Evolutionary conservation across 2,113 vertebrate species (phyloP).

Genomic region (Bagarius yarrelli): DNA sequence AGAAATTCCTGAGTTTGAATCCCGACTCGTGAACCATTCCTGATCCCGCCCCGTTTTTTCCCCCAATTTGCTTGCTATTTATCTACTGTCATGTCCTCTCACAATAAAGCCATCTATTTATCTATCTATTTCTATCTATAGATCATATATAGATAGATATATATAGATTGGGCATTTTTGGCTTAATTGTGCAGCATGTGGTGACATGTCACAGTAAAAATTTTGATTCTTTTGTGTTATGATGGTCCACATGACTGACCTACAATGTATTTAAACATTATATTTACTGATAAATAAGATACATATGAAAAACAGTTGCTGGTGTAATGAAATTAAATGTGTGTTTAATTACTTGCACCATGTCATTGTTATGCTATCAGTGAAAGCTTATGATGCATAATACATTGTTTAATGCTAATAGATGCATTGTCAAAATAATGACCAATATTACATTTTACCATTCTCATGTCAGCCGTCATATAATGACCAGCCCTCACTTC

Average conservation of each 20-base stretch:
- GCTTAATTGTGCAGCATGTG: too few relatives aligned
- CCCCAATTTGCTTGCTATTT: too few relatives aligned
- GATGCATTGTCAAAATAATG: neutral
- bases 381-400: neutral
- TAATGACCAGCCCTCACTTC: neutral
- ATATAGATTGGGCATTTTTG: too few relatives aligned
- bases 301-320: neutral
- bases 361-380: neutral
- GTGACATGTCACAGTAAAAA: neutral
- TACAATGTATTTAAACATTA: neutral
- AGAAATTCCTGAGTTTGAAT: too few relatives aligned
- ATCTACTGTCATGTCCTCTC: too few relatives aligned
- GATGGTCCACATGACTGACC: neutral
- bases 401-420: neutral
- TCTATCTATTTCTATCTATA: too few relatives aligned
- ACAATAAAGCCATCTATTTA: too few relatives aligned
- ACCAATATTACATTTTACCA: neutral
- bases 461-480: neutral
- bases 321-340: neutral
- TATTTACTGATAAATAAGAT: neutral
- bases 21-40: too few relatives aligned
- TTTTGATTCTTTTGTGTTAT: neutral
- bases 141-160: too few relatives aligned
- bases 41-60: too few relatives aligned
- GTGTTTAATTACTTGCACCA: neutral